These are phyloP conservation scores for Notocelia uddmanniana DNA, from an alignment of 2,888 invertebrate species.

Conservation along the genomic window DNA sequence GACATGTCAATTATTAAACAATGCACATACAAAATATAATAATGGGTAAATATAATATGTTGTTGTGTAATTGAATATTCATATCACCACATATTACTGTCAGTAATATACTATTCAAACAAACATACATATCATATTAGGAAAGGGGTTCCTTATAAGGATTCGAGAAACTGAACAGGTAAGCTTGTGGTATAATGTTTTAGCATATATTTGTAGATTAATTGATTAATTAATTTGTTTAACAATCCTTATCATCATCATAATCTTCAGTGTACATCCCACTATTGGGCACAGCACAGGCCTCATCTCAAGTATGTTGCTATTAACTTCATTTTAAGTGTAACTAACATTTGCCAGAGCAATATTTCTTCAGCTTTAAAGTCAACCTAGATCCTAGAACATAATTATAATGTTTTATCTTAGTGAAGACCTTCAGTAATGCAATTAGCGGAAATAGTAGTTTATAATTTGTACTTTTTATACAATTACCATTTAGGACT, in stretches of 20 bases:
- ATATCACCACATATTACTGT: not conserved
- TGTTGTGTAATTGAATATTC: no score
- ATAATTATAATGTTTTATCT: not conserved
- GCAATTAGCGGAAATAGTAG: not conserved
- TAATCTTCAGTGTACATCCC: no score
- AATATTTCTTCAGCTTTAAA: not conserved
- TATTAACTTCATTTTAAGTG: not conserved
- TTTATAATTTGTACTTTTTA: not conserved
- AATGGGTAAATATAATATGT: no score
- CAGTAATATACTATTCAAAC: not conserved
- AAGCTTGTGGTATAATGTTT: not conserved
- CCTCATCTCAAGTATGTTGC: no score
- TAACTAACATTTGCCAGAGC: no score
- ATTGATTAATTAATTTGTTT: not conserved
- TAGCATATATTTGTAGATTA: not conserved
- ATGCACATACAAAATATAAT: no score
- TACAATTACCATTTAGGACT: not conserved
- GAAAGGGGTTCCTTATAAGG: constrained; percentile 2
- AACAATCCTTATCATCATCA: not conserved
- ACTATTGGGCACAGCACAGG: no score
- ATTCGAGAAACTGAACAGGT: constrained; percentile 2
- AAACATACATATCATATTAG: constrained; percentile 1
- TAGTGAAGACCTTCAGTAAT: not conserved
- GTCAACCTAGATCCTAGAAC: not conserved
- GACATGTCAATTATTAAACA: not conserved